Base-by-base conservation (phyloP, 2,113 vertebrate species). In the Sakesphorus luctuosus region DNA sequence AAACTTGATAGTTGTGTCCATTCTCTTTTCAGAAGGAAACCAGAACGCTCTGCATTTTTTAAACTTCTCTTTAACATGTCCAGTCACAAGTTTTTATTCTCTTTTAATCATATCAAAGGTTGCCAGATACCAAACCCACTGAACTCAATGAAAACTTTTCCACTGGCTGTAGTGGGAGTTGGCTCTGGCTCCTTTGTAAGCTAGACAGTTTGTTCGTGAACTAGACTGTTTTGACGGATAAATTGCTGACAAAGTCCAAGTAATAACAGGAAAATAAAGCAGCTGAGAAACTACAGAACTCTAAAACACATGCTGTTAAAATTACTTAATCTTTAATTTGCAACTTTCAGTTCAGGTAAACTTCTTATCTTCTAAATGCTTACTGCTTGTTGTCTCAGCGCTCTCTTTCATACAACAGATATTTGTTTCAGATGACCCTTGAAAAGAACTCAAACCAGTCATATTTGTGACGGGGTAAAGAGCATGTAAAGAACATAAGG, bases 181-280 rank as follows among this genome's bases (percentile, higher is more conserved):
- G 85, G 89, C 92, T 88, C 26, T 28, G 67, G 79, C 31, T 87
- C 55, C 72, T 91, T 49, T 90, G 72, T 46, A 53, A 94, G 84
- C 94, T 88, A 95, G 91, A 94, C 94, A 94, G 89, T 92, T 95
- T 94, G 86, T 84, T 93, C 79, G 2, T 88, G 92, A 93, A 59
- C 85, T 88, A 96, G 88, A 93, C 90, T 97, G 84, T 95, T 93
- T 94, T 76, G 84, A 95, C 90, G 78, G 82, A 49, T 91, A 96
- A 96, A 96, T 53, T 74, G 79, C 90, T 92, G 71, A 87, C 52
- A n/a, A 92, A 86, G 76, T 47, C 85, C 73, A 93, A 84, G 81
- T 80, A 85, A 53, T 63, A 94, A 87, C 46, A 92, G 44, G 46
- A 87, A 89, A 94, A 90, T 56, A 91, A 85, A 88, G 44, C 50